phyloP scores from a whole-genome alignment of 2,113 vertebrate genomes.

The Pseudopodoces humilis region DNA sequence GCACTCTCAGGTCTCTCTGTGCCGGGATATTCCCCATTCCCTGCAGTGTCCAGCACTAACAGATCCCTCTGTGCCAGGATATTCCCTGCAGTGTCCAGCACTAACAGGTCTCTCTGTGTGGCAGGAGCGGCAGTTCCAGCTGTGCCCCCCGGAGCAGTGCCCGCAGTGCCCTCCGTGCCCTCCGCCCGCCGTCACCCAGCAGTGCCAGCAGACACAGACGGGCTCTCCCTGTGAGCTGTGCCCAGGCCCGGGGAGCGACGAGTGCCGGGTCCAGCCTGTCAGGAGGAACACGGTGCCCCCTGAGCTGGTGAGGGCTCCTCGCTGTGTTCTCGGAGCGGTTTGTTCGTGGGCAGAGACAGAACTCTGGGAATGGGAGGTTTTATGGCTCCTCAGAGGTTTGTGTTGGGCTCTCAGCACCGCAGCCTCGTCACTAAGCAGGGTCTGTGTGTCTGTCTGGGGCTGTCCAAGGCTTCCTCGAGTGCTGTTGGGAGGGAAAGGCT shows the following conservation, averaged over 20 bases:
- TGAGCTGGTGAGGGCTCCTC: background rate
- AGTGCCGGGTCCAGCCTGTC: background rate
- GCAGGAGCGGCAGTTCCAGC: background rate
- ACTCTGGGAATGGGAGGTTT: fast-evolving
- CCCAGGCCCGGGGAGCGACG: background rate
- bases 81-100: background rate
- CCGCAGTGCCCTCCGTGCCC: background rate
- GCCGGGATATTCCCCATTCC: background rate
- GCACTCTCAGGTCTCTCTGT: background rate
- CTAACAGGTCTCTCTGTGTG: fast-evolving
- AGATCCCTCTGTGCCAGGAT: background rate
- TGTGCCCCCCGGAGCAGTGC: background rate
- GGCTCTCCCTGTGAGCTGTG: background rate
- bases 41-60: background rate
- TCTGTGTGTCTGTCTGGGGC: background rate
- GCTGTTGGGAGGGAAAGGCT: background rate
- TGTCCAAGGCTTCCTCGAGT: fast-evolving
- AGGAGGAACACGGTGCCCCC: background rate
- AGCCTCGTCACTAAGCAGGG: fast-evolving
- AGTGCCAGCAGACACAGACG: constrained; percentile 50
- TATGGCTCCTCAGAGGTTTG: background rate
- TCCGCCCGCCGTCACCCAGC: background rate
- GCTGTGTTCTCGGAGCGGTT: background rate
- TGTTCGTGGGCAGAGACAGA: fast-evolving
- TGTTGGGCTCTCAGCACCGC: background rate